Conservation (phyloP, 2,113 vertebrate species). For the Oreochromis spilurus region DNA sequence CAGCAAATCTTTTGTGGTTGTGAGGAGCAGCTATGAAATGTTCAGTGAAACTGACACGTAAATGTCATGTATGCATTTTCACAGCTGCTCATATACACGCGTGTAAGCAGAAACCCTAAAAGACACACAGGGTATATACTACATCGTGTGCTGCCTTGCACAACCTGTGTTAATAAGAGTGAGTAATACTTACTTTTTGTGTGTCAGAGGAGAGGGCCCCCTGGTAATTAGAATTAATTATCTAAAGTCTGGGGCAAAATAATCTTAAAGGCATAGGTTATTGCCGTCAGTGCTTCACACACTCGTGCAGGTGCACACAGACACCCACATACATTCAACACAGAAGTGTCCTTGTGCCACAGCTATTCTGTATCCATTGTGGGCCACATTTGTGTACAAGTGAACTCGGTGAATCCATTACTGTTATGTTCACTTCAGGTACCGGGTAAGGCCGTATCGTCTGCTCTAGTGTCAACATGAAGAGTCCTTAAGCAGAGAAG, state of each 20-base stretch:
- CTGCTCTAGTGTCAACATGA: slow-evolving; percentile 4
- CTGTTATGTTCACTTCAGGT: slow-evolving; percentile 13
- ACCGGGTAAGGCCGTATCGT: neutral
- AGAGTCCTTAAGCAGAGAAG: slow-evolving; percentile 19
- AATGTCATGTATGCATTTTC: slow-evolving; percentile 17
- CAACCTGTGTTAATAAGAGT: slow-evolving; percentile 37
- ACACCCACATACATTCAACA: neutral
- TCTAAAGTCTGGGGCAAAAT: slow-evolving; percentile 47
- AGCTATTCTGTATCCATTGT: slow-evolving; percentile 10
- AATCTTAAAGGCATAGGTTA: slow-evolving; percentile 48
- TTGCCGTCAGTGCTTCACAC: slow-evolving; percentile 4
- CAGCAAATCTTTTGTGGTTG: slow-evolving; percentile 10
- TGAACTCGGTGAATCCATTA: slow-evolving; percentile 19
- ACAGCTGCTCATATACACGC: neutral
- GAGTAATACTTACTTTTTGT: slow-evolving; percentile 59
- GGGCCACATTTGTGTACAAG: neutral
- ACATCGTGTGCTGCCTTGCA: neutral
- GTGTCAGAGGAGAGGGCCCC: slow-evolving; percentile 55
- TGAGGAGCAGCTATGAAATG: neutral
- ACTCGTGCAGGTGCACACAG: neutral
- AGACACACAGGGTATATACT: neutral
- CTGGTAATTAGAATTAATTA: slow-evolving; percentile 68
- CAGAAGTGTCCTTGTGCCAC: slow-evolving; percentile 8
- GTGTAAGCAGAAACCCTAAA: neutral
- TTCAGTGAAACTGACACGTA: slow-evolving; percentile 33